These are phyloP conservation scores for Lithophane semibrunnea DNA, from an alignment of 2,888 invertebrate species.

Conservation along the genomic window DNA sequence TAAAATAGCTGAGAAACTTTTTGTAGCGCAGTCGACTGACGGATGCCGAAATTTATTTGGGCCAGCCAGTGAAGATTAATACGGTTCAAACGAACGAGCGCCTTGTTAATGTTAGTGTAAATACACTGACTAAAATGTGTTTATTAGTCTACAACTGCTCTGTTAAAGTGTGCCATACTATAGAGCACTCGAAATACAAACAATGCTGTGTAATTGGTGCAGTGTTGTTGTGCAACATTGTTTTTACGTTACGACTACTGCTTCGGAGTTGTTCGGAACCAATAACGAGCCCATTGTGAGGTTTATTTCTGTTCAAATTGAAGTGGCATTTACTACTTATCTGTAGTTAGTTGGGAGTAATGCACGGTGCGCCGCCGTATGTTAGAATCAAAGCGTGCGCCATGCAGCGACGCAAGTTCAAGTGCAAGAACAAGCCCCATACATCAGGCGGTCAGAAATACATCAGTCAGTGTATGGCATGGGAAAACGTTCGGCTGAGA, in stretches of 20 bases:
- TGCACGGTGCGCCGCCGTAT: constrained; percentile 66
- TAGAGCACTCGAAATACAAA: constrained; percentile 80
- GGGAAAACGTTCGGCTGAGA: constrained; percentile 82
- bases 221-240: constrained; percentile 75
- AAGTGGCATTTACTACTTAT: constrained; percentile 64
- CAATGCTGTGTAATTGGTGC: constrained; percentile 82
- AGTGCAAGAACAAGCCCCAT: constrained; percentile 82
- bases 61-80: constrained; percentile 84
- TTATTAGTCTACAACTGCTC: constrained; percentile 82
- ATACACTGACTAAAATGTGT: constrained; percentile 83
- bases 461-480: constrained; percentile 83
- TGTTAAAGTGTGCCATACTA: constrained; percentile 74
- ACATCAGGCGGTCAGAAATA: constrained; percentile 82
- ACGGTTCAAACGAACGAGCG: constrained; percentile 82
- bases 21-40: constrained; percentile 82
- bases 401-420: constrained; percentile 78
- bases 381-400: constrained; percentile 73
- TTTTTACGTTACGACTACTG: constrained; percentile 70
- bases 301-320: constrained; percentile 66
- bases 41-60: constrained; percentile 84
- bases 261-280: constrained; percentile 64
- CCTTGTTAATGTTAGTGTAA: constrained; percentile 83
- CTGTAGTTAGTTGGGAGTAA: constrained; percentile 64
- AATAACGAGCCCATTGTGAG: constrained; percentile 71
- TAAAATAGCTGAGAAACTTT: constrained; percentile 88